Percentiles rank a stretch among this genome's conserved stretches.
Conservation (phyloP, 2,888 invertebrate species). For the Leptogaster cylindrica region DNA sequence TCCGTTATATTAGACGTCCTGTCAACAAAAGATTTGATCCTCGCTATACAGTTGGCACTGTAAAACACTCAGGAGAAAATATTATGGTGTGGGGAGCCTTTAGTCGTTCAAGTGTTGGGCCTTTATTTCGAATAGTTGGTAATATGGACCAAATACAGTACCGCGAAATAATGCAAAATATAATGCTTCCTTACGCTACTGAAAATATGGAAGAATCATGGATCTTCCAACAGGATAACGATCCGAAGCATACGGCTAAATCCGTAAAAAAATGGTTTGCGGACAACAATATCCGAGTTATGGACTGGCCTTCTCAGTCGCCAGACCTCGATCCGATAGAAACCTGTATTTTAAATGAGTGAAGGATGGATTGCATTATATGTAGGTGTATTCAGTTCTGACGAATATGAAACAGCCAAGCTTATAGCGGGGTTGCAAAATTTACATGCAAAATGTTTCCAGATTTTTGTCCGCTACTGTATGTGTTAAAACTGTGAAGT, state of each 20-base stretch:
- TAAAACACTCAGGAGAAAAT: not conserved
- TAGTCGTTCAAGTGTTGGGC: not conserved
- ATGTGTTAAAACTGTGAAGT: no score
- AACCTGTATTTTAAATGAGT: no score
- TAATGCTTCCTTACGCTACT: not conserved
- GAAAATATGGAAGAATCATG: not conserved
- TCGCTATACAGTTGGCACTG: constrained; percentile 1
- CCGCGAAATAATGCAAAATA: not conserved
- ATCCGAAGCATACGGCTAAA: not conserved
- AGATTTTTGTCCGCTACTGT: no score
- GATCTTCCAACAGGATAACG: constrained; percentile 1
- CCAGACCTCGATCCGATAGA: constrained; percentile 2
- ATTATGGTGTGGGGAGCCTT: not conserved
- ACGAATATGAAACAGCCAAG: no score
- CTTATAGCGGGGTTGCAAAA: no score
- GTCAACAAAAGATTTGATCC: not conserved
- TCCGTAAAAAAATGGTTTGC: not conserved
- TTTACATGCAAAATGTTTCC: no score
- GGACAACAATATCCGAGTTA: not conserved
- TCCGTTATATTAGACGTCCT: not conserved
- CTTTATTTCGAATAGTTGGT: not conserved
- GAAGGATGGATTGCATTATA: no score
- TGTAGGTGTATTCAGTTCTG: no score
- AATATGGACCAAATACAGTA: not conserved
- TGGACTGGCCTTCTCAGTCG: not conserved